Evolutionary conservation across 2,888 invertebrate genomes (phyloP), one percentile per base, ranked within the genome.

Genomic region (Agrotis segetum): DNA sequence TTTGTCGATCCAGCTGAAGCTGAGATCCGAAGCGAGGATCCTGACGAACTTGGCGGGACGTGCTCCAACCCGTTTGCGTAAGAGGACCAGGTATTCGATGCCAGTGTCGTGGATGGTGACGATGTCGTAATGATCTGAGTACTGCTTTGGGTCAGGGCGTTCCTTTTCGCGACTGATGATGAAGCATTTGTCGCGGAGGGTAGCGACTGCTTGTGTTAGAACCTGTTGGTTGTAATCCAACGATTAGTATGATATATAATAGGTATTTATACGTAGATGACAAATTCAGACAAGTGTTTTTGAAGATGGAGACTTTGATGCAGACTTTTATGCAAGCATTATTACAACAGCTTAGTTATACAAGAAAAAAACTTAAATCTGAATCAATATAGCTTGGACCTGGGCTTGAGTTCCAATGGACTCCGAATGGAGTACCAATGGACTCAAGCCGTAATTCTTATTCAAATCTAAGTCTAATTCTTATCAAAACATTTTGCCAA

Each of bases 171-270:
- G 94, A 47, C 97, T 96, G 61, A 98, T 89, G 2, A 97, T 84
- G 87, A 97, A 97, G 65, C 97, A 97, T 83, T 96, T 96, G 16
- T 97, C 97, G 17, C 95, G 94, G 0, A 97, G 91, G 0, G 96
- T 95, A 1, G 92, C 91, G 4, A 93, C 81, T 0, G 96, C 96
- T 88, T 93, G 92, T 68, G 93, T 90, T 0, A 97, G 90, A 1
- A 96, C 83, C 96, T 96, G 29, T 14, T 56, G 7, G 9, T 34
- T 4, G 11, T 34, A 69, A 67, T 24, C 40, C 56, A 16, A 49
- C 0, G 13, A 40, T 75, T 7, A 24, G 2, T 21, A 13, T 3
- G 34, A 4, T 7, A 40, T 2, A 11, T n/a, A 49, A 14, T 13
- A 1, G 14, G 17, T n/a, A 9, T n/a, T 40, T n/a, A n/a, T n/a